Conservation (phyloP, 2,113 vertebrate species). For the Physeter macrocephalus region DNA sequence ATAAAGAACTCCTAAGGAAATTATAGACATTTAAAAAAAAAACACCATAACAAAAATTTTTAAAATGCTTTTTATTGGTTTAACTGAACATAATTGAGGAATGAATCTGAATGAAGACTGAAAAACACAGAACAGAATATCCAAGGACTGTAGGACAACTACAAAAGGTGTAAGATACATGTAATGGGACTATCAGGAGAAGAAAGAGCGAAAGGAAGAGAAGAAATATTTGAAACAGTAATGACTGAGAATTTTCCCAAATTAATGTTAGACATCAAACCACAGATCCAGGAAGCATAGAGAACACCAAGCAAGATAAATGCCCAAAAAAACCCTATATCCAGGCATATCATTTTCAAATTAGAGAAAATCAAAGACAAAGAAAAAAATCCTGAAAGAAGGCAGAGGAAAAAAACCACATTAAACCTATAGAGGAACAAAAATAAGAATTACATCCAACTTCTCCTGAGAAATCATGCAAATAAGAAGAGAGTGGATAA, state of each 20-base stretch:
- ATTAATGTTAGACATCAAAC: not conserved
- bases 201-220: not conserved
- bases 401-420: not conserved
- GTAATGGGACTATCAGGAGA: not conserved
- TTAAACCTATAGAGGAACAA: not conserved
- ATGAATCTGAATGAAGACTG: not conserved
- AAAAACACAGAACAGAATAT: not conserved
- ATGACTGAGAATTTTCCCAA: not conserved
- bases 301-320: not conserved
- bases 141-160: not conserved
- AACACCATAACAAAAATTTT: not conserved
- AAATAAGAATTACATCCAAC: not conserved
- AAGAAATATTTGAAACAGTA: not conserved
- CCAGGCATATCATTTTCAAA: not conserved
- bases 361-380: not conserved
- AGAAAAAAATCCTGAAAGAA: not conserved
- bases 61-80: not conserved
- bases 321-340: not conserved
- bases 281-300: not conserved
- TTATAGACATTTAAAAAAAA: not conserved
- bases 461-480: not conserved
- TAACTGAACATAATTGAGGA: not conserved
- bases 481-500: not conserved
- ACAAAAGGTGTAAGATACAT: not conserved
- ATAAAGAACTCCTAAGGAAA: not conserved